Conservation (phyloP, 2,888 invertebrate genomes). For the Rotaria magnacalcarata region DNA sequence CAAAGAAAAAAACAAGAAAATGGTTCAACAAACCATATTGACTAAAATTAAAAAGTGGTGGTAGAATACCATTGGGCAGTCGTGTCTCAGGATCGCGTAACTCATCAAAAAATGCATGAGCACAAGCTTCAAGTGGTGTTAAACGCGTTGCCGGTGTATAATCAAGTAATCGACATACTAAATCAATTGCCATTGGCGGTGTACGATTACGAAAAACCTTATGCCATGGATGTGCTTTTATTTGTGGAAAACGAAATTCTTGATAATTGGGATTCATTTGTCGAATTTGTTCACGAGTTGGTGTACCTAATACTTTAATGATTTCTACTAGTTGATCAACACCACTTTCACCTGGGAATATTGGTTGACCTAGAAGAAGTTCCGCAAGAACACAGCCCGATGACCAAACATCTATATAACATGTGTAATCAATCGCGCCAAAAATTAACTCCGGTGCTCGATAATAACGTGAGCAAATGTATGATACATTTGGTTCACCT, state of each 20-base stretch:
- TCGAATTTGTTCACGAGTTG: conserved; percentile 95
- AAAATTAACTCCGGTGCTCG: conserved; percentile 98
- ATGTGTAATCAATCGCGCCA: conserved; percentile 95
- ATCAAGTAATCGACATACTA: conserved; percentile 79
- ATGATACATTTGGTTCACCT: conserved; percentile 95
- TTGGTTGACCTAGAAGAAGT: conserved; percentile 89
- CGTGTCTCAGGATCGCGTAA: conserved; percentile 83
- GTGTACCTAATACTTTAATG: conserved; percentile 96
- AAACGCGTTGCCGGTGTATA: conserved; percentile 94
- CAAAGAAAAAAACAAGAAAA: too few species aligned
- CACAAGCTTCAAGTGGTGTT: conserved; percentile 91
- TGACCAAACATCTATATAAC: conserved; percentile 89
- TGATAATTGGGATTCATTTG: conserved; percentile 99
- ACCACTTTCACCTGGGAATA: conserved; percentile 97
- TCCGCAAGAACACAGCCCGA: conserved; percentile 98
- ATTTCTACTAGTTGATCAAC: conserved; percentile 99
- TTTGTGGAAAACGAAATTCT: conserved; percentile 99
- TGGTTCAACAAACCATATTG: conserved; percentile 65
- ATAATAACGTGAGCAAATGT: conserved; percentile 98
- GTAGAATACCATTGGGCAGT: conserved; percentile 86
- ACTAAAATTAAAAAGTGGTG: conserved; percentile 94
- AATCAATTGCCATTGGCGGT: conserved; percentile 67
- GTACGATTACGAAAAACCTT: conserved; percentile 67
- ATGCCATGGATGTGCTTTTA: conserved; percentile 98
- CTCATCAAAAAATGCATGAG: conserved; percentile 96